Base-by-base conservation (phyloP, 2,113 vertebrate genomes). In the Lonchura striata region DNA sequence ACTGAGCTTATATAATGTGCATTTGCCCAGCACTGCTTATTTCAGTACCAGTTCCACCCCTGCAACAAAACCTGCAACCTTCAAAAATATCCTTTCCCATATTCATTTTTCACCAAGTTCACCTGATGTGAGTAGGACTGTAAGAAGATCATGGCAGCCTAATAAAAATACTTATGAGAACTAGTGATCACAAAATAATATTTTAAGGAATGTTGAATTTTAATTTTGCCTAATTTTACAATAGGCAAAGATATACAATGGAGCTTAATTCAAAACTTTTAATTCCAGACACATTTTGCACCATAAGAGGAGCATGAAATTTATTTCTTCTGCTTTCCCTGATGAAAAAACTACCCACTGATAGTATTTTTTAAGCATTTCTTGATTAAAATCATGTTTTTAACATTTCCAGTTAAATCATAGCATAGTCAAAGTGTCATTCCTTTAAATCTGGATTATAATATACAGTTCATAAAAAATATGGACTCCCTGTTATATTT, bases 81-180 rank as follows among this genome's bases (percentile, higher is more conserved):
- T 89, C 35, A 61, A 79, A 89, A 85, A 44, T 37, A 82, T 64
- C 82, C 87, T 9, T 76, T 91, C n/a, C n/a, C 37, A 69, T 8
- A 13, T 30, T 69, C 12, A 69, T 63, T 93, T 90, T 92, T 81
- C 79, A 54, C 31, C 53, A 79, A 53, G 52, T 53, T 71, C 20
- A 42, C 61, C 18, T 76, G n/a, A 56, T 53, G 1, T 60, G 82
- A 79, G 30, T 66, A 88, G 35, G 30, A 47, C 37, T 78, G 8
- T 35, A 25, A n/a, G 39, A 88, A 66, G 44, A 75, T 12, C 11
- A 30, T 46, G 47, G 30, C 28, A 91, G 24, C 7, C 44, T 79
- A 76, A 64, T 8, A 80, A 44, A 92, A 88, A 90, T 49, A 78
- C 56, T 94, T 56, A 52, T 86, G 65, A 65, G n/a, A 94, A 95